Evolutionary conservation across 2,888 invertebrate species (phyloP).

Genomic region (Synanthedon formicaeformis): DNA sequence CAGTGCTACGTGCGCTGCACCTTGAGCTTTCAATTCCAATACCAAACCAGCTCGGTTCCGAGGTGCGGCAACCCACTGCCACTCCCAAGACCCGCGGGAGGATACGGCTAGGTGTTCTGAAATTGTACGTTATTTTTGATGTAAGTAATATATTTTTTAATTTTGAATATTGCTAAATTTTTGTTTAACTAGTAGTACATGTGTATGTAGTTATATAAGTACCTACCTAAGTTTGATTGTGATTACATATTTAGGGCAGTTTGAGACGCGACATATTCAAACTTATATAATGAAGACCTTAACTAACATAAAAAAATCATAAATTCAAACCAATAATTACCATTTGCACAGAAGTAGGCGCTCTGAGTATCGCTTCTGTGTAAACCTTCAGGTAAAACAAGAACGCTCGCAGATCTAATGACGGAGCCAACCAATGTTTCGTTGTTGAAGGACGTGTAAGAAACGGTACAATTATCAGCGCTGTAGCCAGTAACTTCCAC

Average conservation of each 20-base stretch:
- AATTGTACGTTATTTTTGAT: constrained; percentile 8
- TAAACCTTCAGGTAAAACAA: constrained; percentile 73
- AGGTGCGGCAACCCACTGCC: constrained; percentile 75
- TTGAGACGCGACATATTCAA: too few species aligned
- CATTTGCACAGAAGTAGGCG: constrained; percentile 78
- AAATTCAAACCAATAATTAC: constrained; percentile 32
- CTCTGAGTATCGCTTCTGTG: constrained; percentile 75
- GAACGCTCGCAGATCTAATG: constrained; percentile 70
- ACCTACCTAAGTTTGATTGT: neutral
- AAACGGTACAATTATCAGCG: constrained; percentile 73
- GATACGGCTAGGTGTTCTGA: constrained; percentile 75
- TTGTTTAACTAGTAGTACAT: neutral
- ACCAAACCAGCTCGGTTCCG: constrained; percentile 74
- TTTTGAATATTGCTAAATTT: neutral
- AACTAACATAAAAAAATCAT: too few species aligned
- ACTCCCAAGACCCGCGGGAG: constrained; percentile 72
- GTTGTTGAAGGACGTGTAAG: constrained; percentile 67
- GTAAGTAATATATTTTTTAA: neutral
- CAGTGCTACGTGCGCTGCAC: constrained; percentile 71
- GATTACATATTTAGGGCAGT: neutral
- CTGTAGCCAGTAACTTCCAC: constrained; percentile 77
- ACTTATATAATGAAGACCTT: too few species aligned
- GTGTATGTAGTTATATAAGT: neutral
- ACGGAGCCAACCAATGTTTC: constrained; percentile 73
- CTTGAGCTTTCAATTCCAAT: constrained; percentile 68